phyloP scores from a whole-genome alignment of 2,113 vertebrate species.

The Odocoileus hemionus region DNA sequence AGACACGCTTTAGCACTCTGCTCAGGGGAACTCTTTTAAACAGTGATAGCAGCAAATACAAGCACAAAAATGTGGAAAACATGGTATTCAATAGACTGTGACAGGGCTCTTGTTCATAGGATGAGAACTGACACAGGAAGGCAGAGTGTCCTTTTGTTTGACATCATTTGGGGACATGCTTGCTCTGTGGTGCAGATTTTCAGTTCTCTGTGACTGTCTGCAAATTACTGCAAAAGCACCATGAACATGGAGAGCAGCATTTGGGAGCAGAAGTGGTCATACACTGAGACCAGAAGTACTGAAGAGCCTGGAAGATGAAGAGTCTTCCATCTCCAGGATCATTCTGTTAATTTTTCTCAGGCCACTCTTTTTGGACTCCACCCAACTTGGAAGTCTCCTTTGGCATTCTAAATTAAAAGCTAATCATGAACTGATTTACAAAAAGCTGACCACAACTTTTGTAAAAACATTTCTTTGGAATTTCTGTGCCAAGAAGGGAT shows the following conservation, averaged over 20 bases:
- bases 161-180: accelerated
- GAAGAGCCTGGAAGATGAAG: neutral
- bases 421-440: neutral
- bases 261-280: too few relatives aligned
- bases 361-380: neutral
- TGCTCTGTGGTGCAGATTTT: neutral
- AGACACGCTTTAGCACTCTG: neutral
- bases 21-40: neutral
- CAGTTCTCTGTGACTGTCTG: neutral
- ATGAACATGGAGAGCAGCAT: neutral
- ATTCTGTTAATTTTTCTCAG: neutral
- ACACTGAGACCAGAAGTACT: neutral
- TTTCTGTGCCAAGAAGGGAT: neutral
- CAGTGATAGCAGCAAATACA: neutral
- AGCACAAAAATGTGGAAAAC: neutral
- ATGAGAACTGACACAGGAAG: neutral
- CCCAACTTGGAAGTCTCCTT: neutral
- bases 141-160: neutral
- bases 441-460: neutral
- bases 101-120: neutral
- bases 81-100: neutral
- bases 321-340: neutral
- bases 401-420: neutral
- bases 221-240: neutral
- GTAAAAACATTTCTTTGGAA: neutral